Percentiles rank a stretch among this genome's conserved stretches.
phyloP scores from a whole-genome alignment of 2,113 vertebrate species.

The Nibea albiflora region DNA sequence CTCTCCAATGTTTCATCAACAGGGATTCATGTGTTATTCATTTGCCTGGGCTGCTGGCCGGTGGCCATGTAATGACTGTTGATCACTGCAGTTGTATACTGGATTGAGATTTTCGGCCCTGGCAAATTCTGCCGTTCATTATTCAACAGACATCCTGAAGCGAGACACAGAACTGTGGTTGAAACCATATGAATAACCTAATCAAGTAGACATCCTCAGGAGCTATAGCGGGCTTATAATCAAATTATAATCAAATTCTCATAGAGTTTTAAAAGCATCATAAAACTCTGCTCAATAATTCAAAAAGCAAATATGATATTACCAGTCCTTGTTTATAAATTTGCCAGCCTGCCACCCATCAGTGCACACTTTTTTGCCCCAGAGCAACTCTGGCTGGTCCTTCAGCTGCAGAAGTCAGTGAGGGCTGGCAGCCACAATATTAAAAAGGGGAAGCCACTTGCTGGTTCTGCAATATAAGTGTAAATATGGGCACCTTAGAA shows the following conservation, averaged over 20 bases:
- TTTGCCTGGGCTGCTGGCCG: conserved; percentile 71
- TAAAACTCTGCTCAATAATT: conserved; percentile 86
- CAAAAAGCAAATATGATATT: conserved; percentile 82
- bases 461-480: conserved; percentile 83
- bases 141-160: conserved; percentile 64
- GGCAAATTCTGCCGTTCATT: conserved; percentile 66
- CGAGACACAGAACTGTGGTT: conserved; percentile 42
- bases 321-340: conserved; percentile 82
- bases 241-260: conserved; percentile 78
- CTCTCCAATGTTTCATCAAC: conserved; percentile 83
- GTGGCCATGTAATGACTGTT: conserved; percentile 77
- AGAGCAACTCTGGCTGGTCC: conserved; percentile 67
- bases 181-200: conserved; percentile 71
- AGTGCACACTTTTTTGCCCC: conserved; percentile 69
- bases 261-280: conserved; percentile 74
- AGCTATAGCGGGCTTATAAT: conserved; percentile 70
- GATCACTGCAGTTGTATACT: conserved; percentile 73
- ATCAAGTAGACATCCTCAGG: conserved; percentile 71
- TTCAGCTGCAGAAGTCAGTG: conserved; percentile 66
- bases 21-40: conserved; percentile 81
- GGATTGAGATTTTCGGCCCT: conserved; percentile 69
- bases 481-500: conserved; percentile 82
- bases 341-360: conserved; percentile 67
- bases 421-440: conserved; percentile 73
- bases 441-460: conserved; percentile 77